Evolutionary conservation across 2,888 invertebrate species (phyloP).

Genomic region (Calameuta pallipes): DNA sequence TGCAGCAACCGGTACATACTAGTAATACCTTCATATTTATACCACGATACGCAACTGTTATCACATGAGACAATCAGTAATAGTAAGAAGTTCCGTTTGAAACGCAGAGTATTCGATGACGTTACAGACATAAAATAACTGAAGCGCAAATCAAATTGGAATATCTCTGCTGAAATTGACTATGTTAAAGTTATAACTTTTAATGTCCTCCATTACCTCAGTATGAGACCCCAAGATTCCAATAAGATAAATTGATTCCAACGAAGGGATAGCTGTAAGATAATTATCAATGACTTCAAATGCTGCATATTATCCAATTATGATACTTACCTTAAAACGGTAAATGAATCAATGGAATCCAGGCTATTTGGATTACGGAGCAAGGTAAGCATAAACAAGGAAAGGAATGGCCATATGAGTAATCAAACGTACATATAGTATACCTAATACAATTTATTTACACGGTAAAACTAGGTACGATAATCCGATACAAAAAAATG

Average conservation of each 20-base stretch:
- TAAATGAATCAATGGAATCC: not conserved
- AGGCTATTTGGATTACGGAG: not conserved
- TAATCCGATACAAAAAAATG: not conserved
- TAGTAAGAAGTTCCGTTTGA: not conserved
- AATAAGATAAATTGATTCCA: not conserved
- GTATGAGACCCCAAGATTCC: not conserved
- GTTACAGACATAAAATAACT: not conserved
- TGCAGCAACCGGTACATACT: too few relatives aligned
- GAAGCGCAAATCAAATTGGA: not conserved
- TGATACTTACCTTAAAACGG: not conserved
- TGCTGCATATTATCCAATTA: not conserved
- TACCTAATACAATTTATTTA: slow-evolving; percentile 39
- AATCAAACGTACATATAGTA: not conserved
- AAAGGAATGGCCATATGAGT: not conserved
- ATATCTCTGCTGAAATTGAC: not conserved
- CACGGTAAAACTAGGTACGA: slow-evolving; percentile 33
- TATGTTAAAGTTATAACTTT: not conserved
- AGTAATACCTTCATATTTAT: too few relatives aligned
- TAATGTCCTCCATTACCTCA: not conserved
- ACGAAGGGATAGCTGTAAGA: not conserved
- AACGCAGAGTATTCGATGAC: not conserved
- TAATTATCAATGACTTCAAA: not conserved
- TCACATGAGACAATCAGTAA: not conserved
- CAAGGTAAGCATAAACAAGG: not conserved
- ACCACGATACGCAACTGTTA: not conserved